Base-by-base conservation (phyloP, 37 sponge, comb jelly and placozoan genomes). In the Amphimedon queenslandica region DNA sequence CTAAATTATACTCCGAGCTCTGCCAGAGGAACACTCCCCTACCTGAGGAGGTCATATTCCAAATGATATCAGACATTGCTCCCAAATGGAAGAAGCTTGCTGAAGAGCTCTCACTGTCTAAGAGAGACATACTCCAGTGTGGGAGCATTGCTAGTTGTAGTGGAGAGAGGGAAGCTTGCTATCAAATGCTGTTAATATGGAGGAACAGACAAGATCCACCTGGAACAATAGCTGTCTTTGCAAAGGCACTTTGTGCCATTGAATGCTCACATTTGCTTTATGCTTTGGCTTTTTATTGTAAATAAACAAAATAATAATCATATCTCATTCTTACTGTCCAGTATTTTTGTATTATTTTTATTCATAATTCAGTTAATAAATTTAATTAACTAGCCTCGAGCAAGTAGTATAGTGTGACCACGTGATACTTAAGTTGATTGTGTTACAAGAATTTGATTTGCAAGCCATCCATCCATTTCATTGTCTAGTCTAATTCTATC, bases 161-260 rank as follows among this genome's bases (percentile, higher is more conserved):
- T 23, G 76, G 75, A 16, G 63, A 60, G 20, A n/a, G 28, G 2
- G 84, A 84, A 30, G 69, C 33, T 35, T 84, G 84, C 42, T 38
- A 33, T 27, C 71, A 77, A 42, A 70, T 84, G 71, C 57, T 84
- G 27, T 74, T 0, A 18, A 1, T 2, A 6, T 79, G 72, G 80
- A 29, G n/a, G 56, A 35, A 32, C 16, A 37, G 20, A 24, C 1
- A 37, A 37, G 3, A 31, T 0, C 34, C 0, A 18, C 39, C 24
- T 16, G 37, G 36, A 2, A 74, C 82, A 28, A 41, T 67, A 20
- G 64, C 55, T 39, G 16, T 1, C 13, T 42, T 82, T 41, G 69
- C 76, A 28, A 70, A 82, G 4, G 83, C 76, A n/a, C 32, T 75
- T 1, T 35, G 31, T 3, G 30, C 66, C 31, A 63, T 31, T 58